Evolutionary conservation across 2,797 vertebrate genomes (phyloP).

Genomic region (Vireo griseus): DNA sequence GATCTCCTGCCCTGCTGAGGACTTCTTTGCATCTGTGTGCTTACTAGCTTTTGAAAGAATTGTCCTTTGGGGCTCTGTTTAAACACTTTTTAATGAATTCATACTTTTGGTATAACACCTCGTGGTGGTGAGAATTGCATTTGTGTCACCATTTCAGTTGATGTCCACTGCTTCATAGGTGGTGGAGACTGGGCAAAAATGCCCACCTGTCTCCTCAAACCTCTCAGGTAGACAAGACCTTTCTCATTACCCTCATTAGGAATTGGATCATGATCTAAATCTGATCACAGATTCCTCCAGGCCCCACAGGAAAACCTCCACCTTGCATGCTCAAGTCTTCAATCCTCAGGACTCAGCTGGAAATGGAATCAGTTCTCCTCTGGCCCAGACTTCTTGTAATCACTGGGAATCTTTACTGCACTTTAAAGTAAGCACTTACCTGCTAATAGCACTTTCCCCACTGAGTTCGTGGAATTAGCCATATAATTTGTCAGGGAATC

Average conservation of each 20-base stretch:
- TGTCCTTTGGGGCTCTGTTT: not conserved
- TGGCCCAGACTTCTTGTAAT: not conserved
- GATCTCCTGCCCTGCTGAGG: not conserved
- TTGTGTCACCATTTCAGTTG: not conserved
- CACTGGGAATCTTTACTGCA: not conserved
- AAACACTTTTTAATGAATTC: not conserved
- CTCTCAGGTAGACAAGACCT: not conserved
- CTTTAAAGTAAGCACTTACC: not conserved
- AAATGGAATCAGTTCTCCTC: not conserved
- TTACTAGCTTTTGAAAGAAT: not conserved
- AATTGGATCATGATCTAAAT: not conserved
- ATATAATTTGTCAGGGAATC: not conserved
- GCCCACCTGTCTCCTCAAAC: not conserved
- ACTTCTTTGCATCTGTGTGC: not conserved
- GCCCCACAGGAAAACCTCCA: not conserved
- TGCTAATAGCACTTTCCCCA: not conserved
- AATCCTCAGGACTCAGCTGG: not conserved
- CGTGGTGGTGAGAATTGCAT: fast-evolving
- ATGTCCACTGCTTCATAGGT: not conserved
- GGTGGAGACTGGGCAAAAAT: not conserved
- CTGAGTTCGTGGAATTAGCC: not conserved
- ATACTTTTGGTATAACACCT: not conserved
- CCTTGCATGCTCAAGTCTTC: not conserved
- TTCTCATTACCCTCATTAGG: not conserved
- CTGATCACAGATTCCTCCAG: not conserved